Evolutionary conservation across 2,888 invertebrate species (phyloP).

Genomic region (Ormia ochracea): DNA sequence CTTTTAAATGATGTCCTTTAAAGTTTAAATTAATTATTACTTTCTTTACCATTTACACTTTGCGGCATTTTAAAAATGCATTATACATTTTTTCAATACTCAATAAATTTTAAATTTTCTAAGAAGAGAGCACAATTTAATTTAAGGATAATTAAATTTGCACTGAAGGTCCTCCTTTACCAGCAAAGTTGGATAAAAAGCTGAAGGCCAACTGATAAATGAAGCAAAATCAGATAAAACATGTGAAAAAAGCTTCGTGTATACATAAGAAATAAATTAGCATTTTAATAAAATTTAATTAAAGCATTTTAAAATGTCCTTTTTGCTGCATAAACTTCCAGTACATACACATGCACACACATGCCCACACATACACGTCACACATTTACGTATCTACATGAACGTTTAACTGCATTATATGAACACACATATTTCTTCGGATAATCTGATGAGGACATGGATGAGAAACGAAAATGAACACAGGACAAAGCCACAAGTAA

Average conservation of each 20-base stretch:
- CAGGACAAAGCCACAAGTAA: slow-evolving; percentile 60
- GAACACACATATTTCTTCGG: slow-evolving; percentile 53
- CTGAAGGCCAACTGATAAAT: background rate
- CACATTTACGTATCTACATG: background rate
- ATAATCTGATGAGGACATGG: slow-evolving; percentile 56
- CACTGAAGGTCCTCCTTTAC: background rate
- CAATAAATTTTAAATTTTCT: background rate
- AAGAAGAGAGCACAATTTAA: no score
- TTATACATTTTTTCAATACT: background rate
- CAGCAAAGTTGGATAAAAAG: slow-evolving; percentile 1
- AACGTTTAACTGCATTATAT: slow-evolving; percentile 20
- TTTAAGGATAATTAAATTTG: slow-evolving; percentile 4
- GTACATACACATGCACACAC: background rate
- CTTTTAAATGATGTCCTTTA: background rate
- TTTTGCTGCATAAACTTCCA: slow-evolving; percentile 25
- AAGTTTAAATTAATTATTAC: background rate
- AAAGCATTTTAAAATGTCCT: slow-evolving; percentile 60
- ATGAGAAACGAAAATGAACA: no score
- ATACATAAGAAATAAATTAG: slow-evolving; percentile 44
- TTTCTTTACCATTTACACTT: no score
- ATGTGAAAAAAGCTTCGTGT: background rate
- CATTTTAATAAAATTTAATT: slow-evolving; percentile 62
- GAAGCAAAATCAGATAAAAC: background rate
- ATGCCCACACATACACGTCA: background rate
- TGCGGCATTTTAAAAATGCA: background rate